Evolutionary conservation across 2,888 invertebrate species (phyloP), one percentile per base, ranked within the genome.

Genomic region (Pollenia angustigena): DNA sequence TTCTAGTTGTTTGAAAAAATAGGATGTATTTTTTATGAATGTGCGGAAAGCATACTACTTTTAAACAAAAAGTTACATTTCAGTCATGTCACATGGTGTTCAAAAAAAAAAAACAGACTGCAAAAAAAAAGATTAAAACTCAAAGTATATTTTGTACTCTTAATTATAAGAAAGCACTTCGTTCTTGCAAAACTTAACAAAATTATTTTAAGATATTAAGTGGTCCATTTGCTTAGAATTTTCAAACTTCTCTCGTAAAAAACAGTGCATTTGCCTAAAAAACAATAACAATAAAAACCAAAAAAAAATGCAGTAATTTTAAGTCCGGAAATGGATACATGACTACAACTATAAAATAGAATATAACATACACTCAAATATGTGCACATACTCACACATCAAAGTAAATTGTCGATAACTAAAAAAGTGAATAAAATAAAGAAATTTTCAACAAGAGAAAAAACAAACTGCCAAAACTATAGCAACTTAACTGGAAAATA

Each of bases 281-380:
- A 23, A n/a, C 71, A 71, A 85, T 56, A 85, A 83, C n/a, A 87
- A 71, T 76, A 80, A 72, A 58, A 81, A 62, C 46, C 23, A 23
- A 64, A 81, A 80, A 56, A 64, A 60, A 16, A 1, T 46, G 44
- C 56, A 74, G 48, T 68, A 56, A 76, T 84, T 84, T 87, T 23
- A 66, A 74, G 58, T 84, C 87, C 87, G 84, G 87, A 87, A 84
- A 88, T 84, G 81, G 81, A 78, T 66, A 52, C 85, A 79, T 75
- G 80, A 85, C 68, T 79, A 62, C 48, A 81, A 81, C 72, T 16
- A 58, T 68, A 54, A 81, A 74, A 66, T 64, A 81, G 18, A 52
- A 2, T 2, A 62, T 46, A 46, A 56, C 8, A 68, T 0, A 12
- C 46, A 32, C 40, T 54, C 7, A 54, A 11, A 44, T 23, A 64